Conservation (phyloP, 1,140 invertebrate species). For the Pinna nobilis region DNA sequence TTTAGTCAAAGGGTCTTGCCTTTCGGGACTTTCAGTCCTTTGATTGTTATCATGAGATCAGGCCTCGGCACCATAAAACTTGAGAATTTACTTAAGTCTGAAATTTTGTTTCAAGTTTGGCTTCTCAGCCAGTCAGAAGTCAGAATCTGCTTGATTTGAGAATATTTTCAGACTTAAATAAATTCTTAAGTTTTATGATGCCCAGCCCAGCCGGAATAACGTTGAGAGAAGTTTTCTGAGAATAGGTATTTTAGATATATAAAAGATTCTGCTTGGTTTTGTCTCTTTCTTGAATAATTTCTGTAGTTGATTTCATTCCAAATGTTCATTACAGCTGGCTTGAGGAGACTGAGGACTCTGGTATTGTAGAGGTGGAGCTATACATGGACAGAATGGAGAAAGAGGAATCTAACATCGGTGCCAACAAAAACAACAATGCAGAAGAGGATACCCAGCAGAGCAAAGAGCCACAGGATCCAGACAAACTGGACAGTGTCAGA, state of each 20-base stretch:
- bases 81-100: no score
- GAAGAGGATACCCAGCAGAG: conserved; percentile 6
- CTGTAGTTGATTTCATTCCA: background rate
- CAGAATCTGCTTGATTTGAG: no score
- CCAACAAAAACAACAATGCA: conserved; percentile 2
- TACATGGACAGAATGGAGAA: conserved; percentile 44
- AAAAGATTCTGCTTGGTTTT: background rate
- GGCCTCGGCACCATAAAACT: no score
- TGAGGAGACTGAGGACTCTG: conserved; percentile 29
- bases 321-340: conserved; percentile 34
- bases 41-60: no score
- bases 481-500: background rate
- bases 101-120: no score
- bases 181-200: no score
- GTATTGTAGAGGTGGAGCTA: conserved; percentile 28
- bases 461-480: background rate
- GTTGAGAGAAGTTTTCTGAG: no score
- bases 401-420: conserved; percentile 18
- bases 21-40: no score
- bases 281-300: background rate
- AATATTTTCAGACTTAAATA: no score
- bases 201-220: no score
- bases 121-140: no score
- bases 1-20: no score
- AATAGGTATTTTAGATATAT: background rate